Evolutionary conservation across 2,113 vertebrate genomes (phyloP).

Genomic region (Leucosticte australis): DNA sequence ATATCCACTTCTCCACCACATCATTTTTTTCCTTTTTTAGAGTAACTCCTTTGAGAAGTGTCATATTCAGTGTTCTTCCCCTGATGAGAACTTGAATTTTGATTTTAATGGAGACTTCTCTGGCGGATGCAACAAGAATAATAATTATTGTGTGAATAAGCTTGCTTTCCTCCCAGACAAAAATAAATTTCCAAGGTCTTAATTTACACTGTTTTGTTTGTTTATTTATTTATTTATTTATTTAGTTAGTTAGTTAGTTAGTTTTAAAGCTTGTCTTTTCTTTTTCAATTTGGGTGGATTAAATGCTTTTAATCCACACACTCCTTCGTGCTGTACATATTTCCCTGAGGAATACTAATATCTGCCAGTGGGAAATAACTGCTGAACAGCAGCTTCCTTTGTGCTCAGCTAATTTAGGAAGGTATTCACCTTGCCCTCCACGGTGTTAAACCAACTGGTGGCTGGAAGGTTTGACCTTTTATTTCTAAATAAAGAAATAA

Average conservation of each 20-base stretch:
- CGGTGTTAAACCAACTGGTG: neutral
- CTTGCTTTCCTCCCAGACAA: neutral
- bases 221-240: neutral
- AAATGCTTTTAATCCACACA: neutral
- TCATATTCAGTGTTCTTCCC: neutral
- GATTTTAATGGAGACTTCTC: neutral
- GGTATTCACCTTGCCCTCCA: neutral
- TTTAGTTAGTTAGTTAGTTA: too few species aligned
- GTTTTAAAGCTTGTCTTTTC: neutral
- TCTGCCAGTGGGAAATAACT: neutral
- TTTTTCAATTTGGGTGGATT: neutral
- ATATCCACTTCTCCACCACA: neutral
- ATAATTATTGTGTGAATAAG: neutral
- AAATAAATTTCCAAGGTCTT: neutral
- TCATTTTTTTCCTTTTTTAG: neutral
- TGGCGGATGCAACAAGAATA: neutral
- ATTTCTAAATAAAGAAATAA: conserved; percentile 22
- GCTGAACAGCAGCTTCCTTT: neutral
- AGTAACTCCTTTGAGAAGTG: neutral
- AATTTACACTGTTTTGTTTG: neutral
- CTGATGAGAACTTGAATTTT: neutral
- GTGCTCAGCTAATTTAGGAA: conserved; percentile 1
- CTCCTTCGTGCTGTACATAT: neutral
- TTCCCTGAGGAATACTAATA: neutral
- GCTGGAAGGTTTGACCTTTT: neutral